phyloP scores from a whole-genome alignment of 2,888 invertebrate genomes.

The Hecatera dysodea region DNA sequence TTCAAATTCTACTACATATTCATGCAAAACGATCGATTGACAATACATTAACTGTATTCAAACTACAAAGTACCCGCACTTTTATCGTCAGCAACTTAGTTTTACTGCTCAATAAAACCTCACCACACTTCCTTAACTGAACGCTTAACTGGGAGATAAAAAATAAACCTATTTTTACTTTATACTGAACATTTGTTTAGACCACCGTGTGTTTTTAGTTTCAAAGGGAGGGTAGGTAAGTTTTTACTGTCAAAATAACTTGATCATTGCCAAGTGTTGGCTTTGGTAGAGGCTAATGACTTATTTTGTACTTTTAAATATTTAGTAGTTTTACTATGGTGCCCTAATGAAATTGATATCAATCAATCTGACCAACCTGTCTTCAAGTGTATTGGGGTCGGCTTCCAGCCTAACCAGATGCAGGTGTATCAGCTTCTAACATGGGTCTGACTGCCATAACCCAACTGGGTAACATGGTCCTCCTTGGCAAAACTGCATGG shows the following conservation, averaged over 20 bases:
- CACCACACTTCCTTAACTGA: constrained; percentile 67
- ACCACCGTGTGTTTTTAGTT: constrained; percentile 55
- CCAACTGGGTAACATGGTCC: no score
- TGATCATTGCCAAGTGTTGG: background rate
- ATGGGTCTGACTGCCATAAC: no score
- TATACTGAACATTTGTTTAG: constrained; percentile 46
- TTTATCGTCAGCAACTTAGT: constrained; percentile 70
- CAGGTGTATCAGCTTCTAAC: no score
- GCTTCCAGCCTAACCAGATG: no score
- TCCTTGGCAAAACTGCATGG: no score
- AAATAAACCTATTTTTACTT: constrained; percentile 64
- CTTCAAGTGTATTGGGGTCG: no score
- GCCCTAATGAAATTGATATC: no score
- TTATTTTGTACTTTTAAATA: no score
- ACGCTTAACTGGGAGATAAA: constrained; percentile 59
- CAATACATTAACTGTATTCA: constrained; percentile 62
- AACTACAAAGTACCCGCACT: constrained; percentile 67
- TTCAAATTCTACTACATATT: constrained; percentile 14
- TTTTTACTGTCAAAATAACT: constrained; percentile 20
- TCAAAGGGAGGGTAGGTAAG: constrained; percentile 10
- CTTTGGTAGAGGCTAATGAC: no score
- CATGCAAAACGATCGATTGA: constrained; percentile 55
- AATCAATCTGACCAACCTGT: no score
- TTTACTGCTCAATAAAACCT: constrained; percentile 70
- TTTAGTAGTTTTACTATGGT: no score